A percentile compares a stretch with the other conserved stretches of the same genome.
Conservation (phyloP, 2,888 invertebrate genomes). For the Aleiodes leptofemur region DNA sequence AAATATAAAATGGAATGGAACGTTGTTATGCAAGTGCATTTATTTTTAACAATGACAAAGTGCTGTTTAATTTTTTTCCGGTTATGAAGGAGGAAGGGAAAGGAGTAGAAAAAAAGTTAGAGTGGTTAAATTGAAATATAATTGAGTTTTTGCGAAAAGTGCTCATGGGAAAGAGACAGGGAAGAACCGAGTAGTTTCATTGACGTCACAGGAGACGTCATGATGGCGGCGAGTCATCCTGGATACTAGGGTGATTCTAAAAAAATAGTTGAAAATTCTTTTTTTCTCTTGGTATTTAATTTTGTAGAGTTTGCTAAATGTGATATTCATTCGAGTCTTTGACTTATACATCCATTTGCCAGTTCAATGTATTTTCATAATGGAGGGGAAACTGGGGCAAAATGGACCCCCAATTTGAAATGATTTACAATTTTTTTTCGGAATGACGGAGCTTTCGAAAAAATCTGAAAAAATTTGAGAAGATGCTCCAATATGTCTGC, state of each 20-base stretch:
- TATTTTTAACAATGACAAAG: too few relatives aligned
- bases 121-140: constrained; percentile 1
- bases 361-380: not conserved
- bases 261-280: not conserved
- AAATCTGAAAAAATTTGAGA: too few relatives aligned
- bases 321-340: not conserved
- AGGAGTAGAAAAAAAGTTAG: not conserved
- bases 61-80: too few relatives aligned
- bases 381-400: too few relatives aligned
- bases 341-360: not conserved
- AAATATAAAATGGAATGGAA: too few relatives aligned
- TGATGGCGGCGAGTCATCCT: constrained; percentile 13
- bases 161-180: not conserved
- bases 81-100: not conserved
- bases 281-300: not conserved
- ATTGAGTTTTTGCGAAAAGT: constrained; percentile 24
- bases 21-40: too few relatives aligned
- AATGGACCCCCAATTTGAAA: too few relatives aligned
- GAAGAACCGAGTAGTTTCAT: not conserved
- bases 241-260: not conserved
- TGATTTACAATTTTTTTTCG: too few relatives aligned
- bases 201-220: constrained; percentile 29
- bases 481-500: too few relatives aligned
- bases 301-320: not conserved
- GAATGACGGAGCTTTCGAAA: too few relatives aligned